These are phyloP conservation scores for Condylura cristata DNA, from an alignment of 2,113 vertebrate genomes.

Conservation along the genomic window DNA sequence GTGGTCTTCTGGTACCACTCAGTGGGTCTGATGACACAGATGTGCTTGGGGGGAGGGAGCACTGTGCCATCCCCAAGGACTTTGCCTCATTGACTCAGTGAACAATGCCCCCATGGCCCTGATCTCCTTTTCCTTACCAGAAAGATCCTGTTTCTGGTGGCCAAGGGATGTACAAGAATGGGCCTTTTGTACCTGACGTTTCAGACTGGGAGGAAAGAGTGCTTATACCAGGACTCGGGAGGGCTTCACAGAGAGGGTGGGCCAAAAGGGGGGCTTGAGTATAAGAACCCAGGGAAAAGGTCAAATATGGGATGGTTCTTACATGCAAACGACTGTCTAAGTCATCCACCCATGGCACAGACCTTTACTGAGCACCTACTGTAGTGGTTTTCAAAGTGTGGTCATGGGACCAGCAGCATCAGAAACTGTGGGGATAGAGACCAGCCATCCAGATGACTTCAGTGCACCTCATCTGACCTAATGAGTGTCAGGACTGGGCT, in stretches of 20 bases:
- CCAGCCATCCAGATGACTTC: not conserved
- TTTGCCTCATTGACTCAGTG: no score
- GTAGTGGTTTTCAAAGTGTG: not conserved
- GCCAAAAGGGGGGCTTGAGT: not conserved
- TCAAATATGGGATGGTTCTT: not conserved
- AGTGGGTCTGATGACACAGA: not conserved
- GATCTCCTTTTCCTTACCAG: not conserved
- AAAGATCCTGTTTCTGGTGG: not conserved
- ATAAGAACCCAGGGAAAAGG: not conserved
- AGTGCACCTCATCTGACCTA: not conserved
- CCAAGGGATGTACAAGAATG: not conserved
- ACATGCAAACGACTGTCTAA: not conserved
- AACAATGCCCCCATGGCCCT: no score
- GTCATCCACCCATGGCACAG: not conserved
- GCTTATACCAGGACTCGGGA: fast-evolving
- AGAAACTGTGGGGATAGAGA: not conserved
- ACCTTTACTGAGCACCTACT: not conserved
- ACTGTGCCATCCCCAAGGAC: no score
- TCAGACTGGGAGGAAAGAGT: not conserved
- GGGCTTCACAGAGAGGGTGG: not conserved
- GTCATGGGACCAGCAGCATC: not conserved
- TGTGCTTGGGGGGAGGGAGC: not conserved
- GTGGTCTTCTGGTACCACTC: not conserved
- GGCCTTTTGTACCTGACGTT: not conserved
- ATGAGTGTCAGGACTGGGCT: not conserved